Conservation (phyloP, 2,113 vertebrate genomes). For the Hemicordylus capensis region DNA sequence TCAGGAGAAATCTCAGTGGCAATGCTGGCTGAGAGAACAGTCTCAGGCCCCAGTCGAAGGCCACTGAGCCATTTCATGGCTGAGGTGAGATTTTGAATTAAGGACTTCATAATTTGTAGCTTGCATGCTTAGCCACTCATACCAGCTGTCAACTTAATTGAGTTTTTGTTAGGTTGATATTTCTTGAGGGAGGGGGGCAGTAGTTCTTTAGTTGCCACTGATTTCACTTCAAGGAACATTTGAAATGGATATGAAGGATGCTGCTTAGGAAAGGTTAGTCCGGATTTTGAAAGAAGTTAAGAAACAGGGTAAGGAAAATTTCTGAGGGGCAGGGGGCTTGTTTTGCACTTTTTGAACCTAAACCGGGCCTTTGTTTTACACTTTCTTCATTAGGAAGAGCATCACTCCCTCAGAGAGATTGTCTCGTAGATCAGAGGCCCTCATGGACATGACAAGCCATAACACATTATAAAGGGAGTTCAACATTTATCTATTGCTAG, state of each 20-base stretch:
- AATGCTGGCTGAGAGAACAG: too few species aligned
- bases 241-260: not conserved
- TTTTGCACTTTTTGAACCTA: not conserved
- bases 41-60: too few species aligned
- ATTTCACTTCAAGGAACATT: not conserved
- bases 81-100: too few species aligned
- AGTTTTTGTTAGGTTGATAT: not conserved
- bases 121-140: too few species aligned
- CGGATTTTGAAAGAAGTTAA: not conserved
- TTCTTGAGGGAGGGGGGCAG: not conserved
- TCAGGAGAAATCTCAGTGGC: too few species aligned
- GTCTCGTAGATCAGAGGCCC: slow-evolving; percentile 16
- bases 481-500: slow-evolving; percentile 60
- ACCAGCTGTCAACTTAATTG: too few species aligned
- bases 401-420: not conserved
- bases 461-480: slow-evolving; percentile 59
- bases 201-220: not conserved
- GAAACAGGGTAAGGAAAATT: not conserved
- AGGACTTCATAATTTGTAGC: too few species aligned
- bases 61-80: too few species aligned
- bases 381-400: not conserved
- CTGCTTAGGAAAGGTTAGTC: not conserved
- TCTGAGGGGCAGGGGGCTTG: not conserved
- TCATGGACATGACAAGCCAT: slow-evolving; percentile 53
- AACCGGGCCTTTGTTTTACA: not conserved